Evolutionary conservation across 2,888 invertebrate genomes (phyloP).

Genomic region (Eudemis profundana): DNA sequence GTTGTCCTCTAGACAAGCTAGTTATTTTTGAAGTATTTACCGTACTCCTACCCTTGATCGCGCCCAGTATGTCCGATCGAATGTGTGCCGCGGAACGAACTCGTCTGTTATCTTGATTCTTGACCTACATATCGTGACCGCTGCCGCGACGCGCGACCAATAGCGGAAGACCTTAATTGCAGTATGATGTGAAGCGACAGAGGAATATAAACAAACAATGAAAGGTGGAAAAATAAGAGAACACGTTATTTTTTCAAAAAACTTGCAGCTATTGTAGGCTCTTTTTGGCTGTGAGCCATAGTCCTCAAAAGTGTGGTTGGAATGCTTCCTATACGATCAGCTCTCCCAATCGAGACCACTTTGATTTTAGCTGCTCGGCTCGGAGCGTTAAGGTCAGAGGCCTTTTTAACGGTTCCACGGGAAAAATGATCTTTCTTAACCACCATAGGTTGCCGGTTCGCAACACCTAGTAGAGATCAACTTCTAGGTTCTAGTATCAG

Average conservation of each 20-base stretch:
- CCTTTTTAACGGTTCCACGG: no score
- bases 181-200: slow-evolving; percentile 52
- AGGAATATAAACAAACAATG: slow-evolving; percentile 10
- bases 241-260: neutral
- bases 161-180: slow-evolving; percentile 69
- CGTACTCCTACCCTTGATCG: slow-evolving; percentile 21
- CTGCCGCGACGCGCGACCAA: slow-evolving; percentile 60
- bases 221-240: neutral
- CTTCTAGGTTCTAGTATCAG: no score
- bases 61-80: slow-evolving; percentile 50
- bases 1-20: neutral
- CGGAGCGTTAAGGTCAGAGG: no score
- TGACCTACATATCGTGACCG: slow-evolving; percentile 76
- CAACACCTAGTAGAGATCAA: no score
- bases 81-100: slow-evolving; percentile 62
- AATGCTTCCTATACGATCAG: no score
- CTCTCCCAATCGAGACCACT: no score
- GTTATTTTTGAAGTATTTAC: slow-evolving; percentile 3
- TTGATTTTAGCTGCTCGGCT: no score
- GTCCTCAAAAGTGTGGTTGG: no score
- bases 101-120: slow-evolving; percentile 78
- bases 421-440: no score
- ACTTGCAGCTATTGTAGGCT: neutral
- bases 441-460: no score
- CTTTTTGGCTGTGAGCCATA: no score